Base-by-base conservation (phyloP, 2,888 invertebrate species). In the Polyommatus icarus region DNA sequence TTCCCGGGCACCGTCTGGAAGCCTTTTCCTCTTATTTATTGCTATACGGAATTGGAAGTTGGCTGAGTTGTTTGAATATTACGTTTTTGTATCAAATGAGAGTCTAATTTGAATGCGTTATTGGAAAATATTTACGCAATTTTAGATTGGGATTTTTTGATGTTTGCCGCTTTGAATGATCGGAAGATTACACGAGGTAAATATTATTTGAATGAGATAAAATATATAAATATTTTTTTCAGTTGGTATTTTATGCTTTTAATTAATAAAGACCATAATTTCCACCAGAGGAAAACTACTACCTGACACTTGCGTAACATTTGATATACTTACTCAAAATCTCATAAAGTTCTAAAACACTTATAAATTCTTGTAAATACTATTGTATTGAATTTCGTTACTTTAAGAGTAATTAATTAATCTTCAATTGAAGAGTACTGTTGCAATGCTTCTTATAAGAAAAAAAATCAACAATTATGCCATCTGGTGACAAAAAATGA, bases 11-110 rank as follows among this genome's bases (percentile, higher is more conserved):
- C 87, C 90, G 93, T 93, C 93, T 93, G 92, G 93, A 87, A 92
- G 91, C 90, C 92, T 91, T 93, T 92, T 91, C 93, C 93, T 90
- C 91, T 93, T 94, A 94, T 94, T 94, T 94, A 94, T 94, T 93
- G 93, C 93, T 93, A 32, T 94, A 93, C 88, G 89, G 91, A 93
- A 93, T 93, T 91, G 93, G 92, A 92, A 92, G 92, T 93, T 93
- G 91, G 90, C 91, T 89, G 88, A 88, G 86, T 86, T 89, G 88
- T 90, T 90, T 87, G 85, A 89, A 88, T 90, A 88, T 90, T 88
- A 87, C 85, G 85, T 84, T 83, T 86, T 77, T 82, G 81, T 82
- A 83, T 83, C 79, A 76, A 79, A 78, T 80, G 79, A 81, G 82
- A 83, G 82, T 83, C 83, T 83, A 83, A 82, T 85, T 85, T 80